phyloP scores from a whole-genome alignment of 2,797 vertebrate species.

The Gobionotothen gibberifrons region DNA sequence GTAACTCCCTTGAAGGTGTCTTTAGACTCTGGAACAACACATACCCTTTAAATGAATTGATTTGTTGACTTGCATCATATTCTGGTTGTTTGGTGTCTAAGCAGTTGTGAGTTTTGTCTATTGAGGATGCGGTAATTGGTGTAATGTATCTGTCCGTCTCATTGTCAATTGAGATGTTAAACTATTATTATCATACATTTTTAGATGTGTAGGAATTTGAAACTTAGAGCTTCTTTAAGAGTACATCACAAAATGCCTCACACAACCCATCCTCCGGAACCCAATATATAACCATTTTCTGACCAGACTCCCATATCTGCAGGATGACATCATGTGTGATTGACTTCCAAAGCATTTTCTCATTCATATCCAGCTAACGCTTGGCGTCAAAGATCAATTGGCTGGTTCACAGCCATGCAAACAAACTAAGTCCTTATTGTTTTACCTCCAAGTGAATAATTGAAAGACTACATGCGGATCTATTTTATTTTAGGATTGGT shows the following conservation, averaged over 20 bases:
- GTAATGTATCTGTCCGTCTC: background rate
- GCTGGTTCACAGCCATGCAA: background rate
- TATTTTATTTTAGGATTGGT: constrained; percentile 21
- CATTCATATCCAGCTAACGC: background rate
- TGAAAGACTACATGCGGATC: constrained; percentile 5
- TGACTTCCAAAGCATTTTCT: background rate
- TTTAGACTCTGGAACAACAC: background rate
- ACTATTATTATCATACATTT: background rate
- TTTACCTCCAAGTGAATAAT: constrained; percentile 1
- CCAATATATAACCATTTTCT: background rate
- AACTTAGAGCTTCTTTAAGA: background rate
- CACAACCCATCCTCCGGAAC: background rate
- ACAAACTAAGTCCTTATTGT: background rate
- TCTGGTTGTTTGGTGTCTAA: too few species aligned
- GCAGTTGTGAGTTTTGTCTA: background rate
- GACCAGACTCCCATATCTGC: background rate
- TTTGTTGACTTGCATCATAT: too few species aligned
- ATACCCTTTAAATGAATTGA: too few species aligned
- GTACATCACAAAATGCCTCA: background rate
- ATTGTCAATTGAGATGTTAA: background rate
- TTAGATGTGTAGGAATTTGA: background rate
- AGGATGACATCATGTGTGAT: background rate
- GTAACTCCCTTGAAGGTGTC: background rate
- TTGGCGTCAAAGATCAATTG: too few species aligned
- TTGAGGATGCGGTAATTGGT: background rate